These are phyloP conservation scores for Mastigias papua DNA, from an alignment of 30 jellyfish, hydroid and myxozoan genomes.

Conservation along the genomic window DNA sequence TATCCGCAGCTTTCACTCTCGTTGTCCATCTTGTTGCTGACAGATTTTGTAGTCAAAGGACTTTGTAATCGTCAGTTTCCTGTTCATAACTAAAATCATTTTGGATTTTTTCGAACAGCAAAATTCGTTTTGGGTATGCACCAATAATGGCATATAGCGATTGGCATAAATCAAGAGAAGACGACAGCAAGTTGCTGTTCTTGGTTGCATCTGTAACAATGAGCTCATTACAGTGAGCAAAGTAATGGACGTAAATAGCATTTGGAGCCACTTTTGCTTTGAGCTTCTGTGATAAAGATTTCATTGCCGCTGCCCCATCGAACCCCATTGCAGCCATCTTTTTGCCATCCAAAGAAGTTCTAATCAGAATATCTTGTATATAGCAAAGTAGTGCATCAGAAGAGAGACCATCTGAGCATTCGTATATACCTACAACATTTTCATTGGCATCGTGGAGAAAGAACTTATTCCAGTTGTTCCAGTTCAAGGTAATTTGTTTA, in stretches of 20 bases:
- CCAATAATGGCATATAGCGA: conserved; percentile 52
- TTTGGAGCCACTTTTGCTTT: conserved; percentile 47
- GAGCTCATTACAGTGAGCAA: conserved; percentile 62
- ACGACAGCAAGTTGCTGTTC: not conserved
- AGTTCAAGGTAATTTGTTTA: too few species aligned
- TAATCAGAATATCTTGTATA: conserved; percentile 43
- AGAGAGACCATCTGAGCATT: conserved; percentile 54
- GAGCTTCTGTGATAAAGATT: conserved; percentile 52
- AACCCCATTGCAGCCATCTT: conserved; percentile 66
- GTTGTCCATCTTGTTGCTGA: conserved; percentile 46
- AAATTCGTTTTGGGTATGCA: conserved; percentile 27
- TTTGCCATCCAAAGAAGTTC: conserved; percentile 22
- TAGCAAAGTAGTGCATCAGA: conserved; percentile 49
- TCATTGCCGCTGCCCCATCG: conserved; percentile 73
- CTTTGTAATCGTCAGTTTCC: not conserved
- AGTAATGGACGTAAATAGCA: conserved; percentile 56
- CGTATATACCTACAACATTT: conserved; percentile 47
- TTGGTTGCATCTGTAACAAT: conserved; percentile 18
- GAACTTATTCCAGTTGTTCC: too few species aligned
- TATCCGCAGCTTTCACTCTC: conserved; percentile 61
- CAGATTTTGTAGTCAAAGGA: not conserved
- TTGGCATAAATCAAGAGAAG: conserved; percentile 15
- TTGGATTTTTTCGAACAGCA: conserved; percentile 32
- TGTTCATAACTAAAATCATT: not conserved
- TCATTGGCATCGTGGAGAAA: conserved; percentile 49